A percentile compares a stretch with the other conserved stretches of the same genome.
These are phyloP conservation scores for Thunnus thynnus DNA, from an alignment of 2,113 vertebrate genomes.

Conservation along the genomic window DNA sequence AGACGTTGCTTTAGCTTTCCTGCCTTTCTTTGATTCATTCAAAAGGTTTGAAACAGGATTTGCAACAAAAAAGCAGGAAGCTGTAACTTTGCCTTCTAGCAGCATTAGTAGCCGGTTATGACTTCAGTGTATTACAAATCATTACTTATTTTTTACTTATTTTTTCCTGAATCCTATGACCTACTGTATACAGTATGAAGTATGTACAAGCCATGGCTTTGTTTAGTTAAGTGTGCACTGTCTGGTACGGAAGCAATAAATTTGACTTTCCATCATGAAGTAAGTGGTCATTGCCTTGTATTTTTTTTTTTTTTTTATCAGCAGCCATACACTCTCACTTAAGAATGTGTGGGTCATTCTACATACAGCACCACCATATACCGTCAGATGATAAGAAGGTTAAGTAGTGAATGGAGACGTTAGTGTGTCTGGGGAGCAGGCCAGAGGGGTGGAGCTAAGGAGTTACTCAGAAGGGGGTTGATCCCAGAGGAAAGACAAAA, in stretches of 20 bases:
- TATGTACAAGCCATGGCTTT: neutral
- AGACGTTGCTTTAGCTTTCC: neutral
- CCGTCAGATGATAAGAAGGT: constrained; percentile 49
- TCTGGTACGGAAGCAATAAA: constrained; percentile 45
- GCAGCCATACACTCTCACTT: constrained; percentile 42
- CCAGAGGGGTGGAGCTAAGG: constrained; percentile 36
- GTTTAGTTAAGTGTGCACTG: constrained; percentile 1
- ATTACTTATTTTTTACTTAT: constrained; percentile 15
- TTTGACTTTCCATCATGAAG: constrained; percentile 53
- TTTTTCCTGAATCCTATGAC: neutral
- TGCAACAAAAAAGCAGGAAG: constrained; percentile 65
- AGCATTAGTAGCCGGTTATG: constrained; percentile 20
- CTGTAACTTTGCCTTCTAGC: constrained; percentile 53
- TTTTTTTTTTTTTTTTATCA: constrained; percentile 45
- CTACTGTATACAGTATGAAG: neutral
- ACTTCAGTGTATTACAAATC: constrained; percentile 39
- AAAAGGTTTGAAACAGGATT: neutral
- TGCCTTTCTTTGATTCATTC: neutral
- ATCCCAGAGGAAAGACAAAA: constrained; percentile 82
- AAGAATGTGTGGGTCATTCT: constrained; percentile 34
- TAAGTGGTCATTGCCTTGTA: constrained; percentile 12
- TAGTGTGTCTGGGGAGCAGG: constrained; percentile 30
- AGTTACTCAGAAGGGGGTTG: neutral
- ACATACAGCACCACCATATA: constrained; percentile 39
- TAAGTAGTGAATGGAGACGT: constrained; percentile 55